Evolutionary conservation across 1,140 invertebrate genomes (phyloP).

Genomic region (Drosophila grimshawi): DNA sequence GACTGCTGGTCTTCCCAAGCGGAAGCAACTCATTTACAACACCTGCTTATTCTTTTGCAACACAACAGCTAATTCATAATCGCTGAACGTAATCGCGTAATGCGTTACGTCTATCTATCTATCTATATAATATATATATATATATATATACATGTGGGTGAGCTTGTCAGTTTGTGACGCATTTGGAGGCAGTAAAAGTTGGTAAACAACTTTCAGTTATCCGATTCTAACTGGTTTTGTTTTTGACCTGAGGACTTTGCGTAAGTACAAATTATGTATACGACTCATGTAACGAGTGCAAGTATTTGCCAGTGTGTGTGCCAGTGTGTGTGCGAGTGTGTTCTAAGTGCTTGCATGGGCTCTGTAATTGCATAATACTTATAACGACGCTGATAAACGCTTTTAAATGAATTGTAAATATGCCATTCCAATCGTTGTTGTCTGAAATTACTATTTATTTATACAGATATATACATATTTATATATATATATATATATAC

Average conservation of each 20-base stretch:
- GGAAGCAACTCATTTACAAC: conserved; percentile 5
- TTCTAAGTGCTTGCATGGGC: conserved; percentile 11
- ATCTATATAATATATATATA: background rate
- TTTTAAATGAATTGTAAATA: conserved; percentile 67
- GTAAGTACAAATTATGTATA: conserved; percentile 69
- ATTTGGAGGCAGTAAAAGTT: conserved; percentile 38
- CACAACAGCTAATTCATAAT: background rate
- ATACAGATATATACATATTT: conserved; percentile 7
- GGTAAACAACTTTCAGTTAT: conserved; percentile 45
- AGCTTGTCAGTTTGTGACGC: conserved; percentile 38
- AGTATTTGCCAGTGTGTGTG: conserved; percentile 6
- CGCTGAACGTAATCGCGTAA: background rate
- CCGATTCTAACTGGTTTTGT: conserved; percentile 42
- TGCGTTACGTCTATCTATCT: background rate
- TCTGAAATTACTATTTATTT: conserved; percentile 3
- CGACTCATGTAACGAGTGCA: conserved; percentile 52
- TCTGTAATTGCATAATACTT: conserved; percentile 61
- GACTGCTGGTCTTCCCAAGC: conserved; percentile 12
- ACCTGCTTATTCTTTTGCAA: conserved; percentile 1
- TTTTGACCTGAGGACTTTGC: conserved; percentile 41
- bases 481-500: conserved; percentile 3
- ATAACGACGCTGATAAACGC: conserved; percentile 61
- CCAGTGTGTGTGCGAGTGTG: conserved; percentile 1
- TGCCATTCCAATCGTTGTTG: conserved; percentile 7
- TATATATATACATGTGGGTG: too few relatives aligned